Percentiles rank a stretch among this genome's conserved stretches.
Evolutionary conservation across 2,113 vertebrate genomes (phyloP).

Genomic region (Tautogolabrus adspersus): DNA sequence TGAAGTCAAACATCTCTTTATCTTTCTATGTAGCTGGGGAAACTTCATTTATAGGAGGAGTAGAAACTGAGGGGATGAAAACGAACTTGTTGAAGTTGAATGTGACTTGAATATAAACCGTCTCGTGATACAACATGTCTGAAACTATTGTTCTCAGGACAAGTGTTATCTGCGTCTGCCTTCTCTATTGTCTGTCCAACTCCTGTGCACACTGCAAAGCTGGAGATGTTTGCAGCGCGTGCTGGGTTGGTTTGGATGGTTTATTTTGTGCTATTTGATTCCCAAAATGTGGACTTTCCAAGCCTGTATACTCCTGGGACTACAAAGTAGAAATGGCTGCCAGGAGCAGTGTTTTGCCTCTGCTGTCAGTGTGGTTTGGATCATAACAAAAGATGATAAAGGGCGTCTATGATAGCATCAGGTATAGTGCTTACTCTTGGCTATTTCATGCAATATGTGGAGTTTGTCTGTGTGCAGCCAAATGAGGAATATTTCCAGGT

Average conservation of each 20-base stretch:
- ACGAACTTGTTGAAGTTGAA: conserved; percentile 9
- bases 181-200: conserved; percentile 59
- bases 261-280: conserved; percentile 3
- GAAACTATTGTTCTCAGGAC: conserved; percentile 58
- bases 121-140: conserved; percentile 20
- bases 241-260: conserved; percentile 19
- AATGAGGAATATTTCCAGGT: neutral
- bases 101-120: neutral
- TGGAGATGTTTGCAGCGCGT: conserved; percentile 16
- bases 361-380: conserved; percentile 40
- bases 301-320: conserved; percentile 24
- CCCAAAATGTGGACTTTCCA: neutral
- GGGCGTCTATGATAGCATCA: conserved; percentile 22
- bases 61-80: neutral
- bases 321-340: conserved; percentile 8
- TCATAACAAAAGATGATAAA: conserved; percentile 40
- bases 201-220: conserved; percentile 26
- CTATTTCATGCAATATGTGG: neutral
- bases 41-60: conserved; percentile 13
- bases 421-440: neutral
- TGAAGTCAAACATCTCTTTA: neutral
- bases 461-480: conserved; percentile 14
- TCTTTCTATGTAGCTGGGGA: neutral
- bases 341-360: conserved; percentile 2
- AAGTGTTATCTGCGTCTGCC: conserved; percentile 42